Evolutionary conservation across 2,888 invertebrate species (phyloP), one percentile per base, ranked within the genome.

Genomic region (Brachypterus glaber): DNA sequence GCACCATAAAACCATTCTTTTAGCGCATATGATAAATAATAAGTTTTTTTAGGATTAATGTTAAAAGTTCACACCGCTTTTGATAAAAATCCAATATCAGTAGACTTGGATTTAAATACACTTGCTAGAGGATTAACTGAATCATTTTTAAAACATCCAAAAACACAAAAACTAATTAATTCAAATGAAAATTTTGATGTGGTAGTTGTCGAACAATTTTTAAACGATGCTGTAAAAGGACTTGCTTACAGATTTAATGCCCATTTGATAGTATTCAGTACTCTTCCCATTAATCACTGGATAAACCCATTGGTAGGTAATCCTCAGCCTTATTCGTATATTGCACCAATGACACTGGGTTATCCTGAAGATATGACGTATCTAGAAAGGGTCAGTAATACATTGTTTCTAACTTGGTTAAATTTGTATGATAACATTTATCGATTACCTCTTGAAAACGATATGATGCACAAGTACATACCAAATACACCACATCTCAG

Each of bases 221-320:
- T 7, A 5, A 33, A 33, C 17, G 33, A 25, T 66, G 66, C 68
- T 4, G 49, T 55, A 15, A 50, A 16, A 21, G 68, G 67, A 2
- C 42, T 57, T 2, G 52, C 52, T 11, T 49, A 52, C 24, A 49
- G 11, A 17, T 33, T 33, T 18, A 17, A 33, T n/a, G 33, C 17
- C 3, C 33, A 12, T 17, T n/a, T 17, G 13, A 33, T 33, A 8
- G 8, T 33, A 8, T 11, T 33, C 11, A 17, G 17, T 9, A 17
- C 9, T 18, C 8, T 16, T 4, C 17, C n/a, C 11, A 17, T 13
- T 11, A 33, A 12, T n/a, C 16, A 8, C 18, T 33, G 33, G 33
- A 18, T 33, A 4, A 33, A 33, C 17, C 17, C 17, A 4, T 5
- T 17, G 3, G 33, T 33, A 4, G 33, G 15, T 4, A 33, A 33